phyloP scores from a whole-genome alignment of 2,113 vertebrate genomes.

The Phalacrocorax carbo region DNA sequence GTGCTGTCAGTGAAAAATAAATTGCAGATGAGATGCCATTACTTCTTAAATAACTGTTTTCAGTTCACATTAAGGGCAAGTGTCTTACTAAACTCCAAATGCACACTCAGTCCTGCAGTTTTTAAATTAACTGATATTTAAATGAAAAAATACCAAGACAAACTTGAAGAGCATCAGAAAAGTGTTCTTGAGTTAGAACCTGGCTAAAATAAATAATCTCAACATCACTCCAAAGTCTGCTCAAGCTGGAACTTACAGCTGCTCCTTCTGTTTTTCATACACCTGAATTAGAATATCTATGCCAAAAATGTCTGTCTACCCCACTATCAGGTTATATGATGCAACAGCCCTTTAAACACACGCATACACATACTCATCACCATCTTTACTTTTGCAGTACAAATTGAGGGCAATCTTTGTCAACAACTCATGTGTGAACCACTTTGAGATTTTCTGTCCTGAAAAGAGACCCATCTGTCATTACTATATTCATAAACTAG shows the following conservation, averaged over 20 bases:
- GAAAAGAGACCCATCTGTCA: background rate
- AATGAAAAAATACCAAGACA: background rate
- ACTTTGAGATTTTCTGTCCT: background rate
- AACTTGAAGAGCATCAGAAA: background rate
- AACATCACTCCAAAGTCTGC: background rate
- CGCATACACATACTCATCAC: background rate
- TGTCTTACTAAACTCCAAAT: background rate
- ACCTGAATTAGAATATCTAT: background rate
- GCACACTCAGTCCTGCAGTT: background rate
- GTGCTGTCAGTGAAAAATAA: constrained; percentile 7
- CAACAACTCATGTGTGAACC: background rate
- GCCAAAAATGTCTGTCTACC: background rate
- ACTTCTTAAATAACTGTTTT: background rate
- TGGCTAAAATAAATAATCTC: background rate
- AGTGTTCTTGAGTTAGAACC: background rate
- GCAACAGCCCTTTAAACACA: background rate
- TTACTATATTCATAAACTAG: background rate
- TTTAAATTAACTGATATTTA: background rate
- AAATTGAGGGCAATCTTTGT: background rate
- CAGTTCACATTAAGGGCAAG: background rate
- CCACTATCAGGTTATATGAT: background rate
- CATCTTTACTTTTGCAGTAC: background rate
- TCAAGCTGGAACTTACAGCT: background rate
- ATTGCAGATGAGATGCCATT: background rate
- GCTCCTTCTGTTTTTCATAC: background rate